These are phyloP conservation scores for Caenorhabditis panamensis DNA, from an alignment of 2,888 invertebrate species.

Conservation along the genomic window DNA sequence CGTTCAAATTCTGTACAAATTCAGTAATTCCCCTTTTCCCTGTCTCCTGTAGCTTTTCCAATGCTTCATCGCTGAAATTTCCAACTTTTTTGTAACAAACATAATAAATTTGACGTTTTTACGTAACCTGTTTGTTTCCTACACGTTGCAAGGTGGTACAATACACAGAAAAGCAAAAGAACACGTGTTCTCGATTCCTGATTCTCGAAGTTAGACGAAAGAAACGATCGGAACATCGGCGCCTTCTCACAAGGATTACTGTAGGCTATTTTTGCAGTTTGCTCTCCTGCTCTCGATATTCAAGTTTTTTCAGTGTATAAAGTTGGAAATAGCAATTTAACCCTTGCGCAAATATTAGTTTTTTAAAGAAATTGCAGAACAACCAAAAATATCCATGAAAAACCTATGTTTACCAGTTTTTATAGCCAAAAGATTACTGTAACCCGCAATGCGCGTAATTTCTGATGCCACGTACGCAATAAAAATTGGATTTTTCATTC, in stretches of 20 bases:
- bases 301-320: neutral
- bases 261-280: neutral
- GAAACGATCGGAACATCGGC: too few relatives aligned
- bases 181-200: too few relatives aligned
- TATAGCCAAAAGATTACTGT: neutral
- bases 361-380: neutral
- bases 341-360: conserved; percentile 6
- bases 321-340: neutral
- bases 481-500: neutral
- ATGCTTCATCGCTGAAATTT: neutral
- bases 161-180: too few relatives aligned
- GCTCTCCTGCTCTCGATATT: neutral
- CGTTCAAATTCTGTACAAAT: neutral
- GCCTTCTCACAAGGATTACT: neutral
- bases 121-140: too few relatives aligned
- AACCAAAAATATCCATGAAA: neutral
- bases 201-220: too few relatives aligned
- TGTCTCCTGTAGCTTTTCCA: neutral
- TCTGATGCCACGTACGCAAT: conserved; percentile 6
- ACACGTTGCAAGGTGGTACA: too few relatives aligned
- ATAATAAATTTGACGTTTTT: too few relatives aligned
- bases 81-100: too few relatives aligned
- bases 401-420: neutral
- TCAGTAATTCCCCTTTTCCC: neutral
- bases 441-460: neutral